These are phyloP conservation scores for Pterostichus madidus DNA, from an alignment of 2,888 invertebrate species.

Conservation along the genomic window DNA sequence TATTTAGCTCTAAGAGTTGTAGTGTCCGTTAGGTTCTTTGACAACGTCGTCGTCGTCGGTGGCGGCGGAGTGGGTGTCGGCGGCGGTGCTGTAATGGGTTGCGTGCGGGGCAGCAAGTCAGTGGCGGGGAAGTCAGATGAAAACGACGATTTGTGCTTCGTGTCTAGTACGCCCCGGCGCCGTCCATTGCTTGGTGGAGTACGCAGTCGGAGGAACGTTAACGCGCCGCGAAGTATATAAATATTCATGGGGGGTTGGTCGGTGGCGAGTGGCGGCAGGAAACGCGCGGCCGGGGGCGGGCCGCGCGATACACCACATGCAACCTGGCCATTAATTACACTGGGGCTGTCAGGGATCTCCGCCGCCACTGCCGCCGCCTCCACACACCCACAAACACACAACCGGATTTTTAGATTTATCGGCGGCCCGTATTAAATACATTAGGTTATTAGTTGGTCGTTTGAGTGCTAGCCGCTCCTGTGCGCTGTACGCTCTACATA, in stretches of 20 bases:
- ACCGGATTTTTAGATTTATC: constrained; percentile 66
- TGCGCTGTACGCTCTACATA: not conserved
- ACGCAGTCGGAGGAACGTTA: constrained; percentile 3
- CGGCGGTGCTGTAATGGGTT: not conserved
- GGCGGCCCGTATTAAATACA: constrained; percentile 64
- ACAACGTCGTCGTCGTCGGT: not conserved
- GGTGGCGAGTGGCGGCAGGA: constrained; percentile 71
- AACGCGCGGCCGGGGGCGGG: constrained; percentile 70
- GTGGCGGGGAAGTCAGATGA: constrained; percentile 1
- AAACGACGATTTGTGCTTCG: constrained; percentile 29
- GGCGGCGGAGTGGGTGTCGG: not conserved
- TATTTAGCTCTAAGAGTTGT: constrained; percentile 19
- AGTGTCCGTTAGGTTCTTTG: not conserved
- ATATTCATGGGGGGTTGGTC: constrained; percentile 70
- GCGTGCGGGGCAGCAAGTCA: constrained; percentile 11
- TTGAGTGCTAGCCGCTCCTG: constrained; percentile 59
- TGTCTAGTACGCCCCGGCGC: constrained; percentile 28
- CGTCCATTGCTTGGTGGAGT: constrained; percentile 53
- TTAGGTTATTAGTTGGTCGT: constrained; percentile 65
- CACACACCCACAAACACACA: constrained; percentile 50
- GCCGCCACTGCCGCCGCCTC: constrained; percentile 71
- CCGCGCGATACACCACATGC: constrained; percentile 73
- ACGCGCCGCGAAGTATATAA: constrained; percentile 68
- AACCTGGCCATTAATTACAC: constrained; percentile 75
- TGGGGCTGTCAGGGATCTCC: constrained; percentile 72